A percentile compares a stretch with the other conserved stretches of the same genome.
Conservation (phyloP, 2,888 invertebrate species). For the Nebria salina region DNA sequence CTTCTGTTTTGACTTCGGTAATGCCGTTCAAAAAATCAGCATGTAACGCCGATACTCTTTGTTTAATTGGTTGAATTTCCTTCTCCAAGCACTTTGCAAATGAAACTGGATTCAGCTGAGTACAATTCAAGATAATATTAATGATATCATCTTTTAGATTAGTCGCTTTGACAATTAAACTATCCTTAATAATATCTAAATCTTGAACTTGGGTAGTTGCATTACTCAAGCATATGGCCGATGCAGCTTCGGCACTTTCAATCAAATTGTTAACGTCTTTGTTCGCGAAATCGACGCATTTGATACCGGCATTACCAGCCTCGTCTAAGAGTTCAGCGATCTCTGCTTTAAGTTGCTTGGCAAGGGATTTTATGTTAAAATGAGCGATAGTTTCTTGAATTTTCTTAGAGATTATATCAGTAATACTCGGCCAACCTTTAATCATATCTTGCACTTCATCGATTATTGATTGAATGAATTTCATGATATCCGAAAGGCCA, state of each 20-base stretch:
- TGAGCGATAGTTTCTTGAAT: slow-evolving; percentile 25
- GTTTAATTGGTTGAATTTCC: slow-evolving; percentile 12
- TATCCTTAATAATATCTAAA: slow-evolving; percentile 11
- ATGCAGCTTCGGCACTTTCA: slow-evolving; percentile 2
- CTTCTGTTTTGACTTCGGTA: slow-evolving; percentile 7
- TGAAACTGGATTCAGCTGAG: slow-evolving; percentile 15
- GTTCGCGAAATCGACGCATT: slow-evolving; percentile 21
- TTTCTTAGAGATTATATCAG: slow-evolving; percentile 1
- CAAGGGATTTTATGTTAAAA: slow-evolving; percentile 16
- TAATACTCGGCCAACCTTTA: not conserved
- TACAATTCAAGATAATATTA: slow-evolving; percentile 11
- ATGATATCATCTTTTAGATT: slow-evolving; percentile 10
- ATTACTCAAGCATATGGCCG: slow-evolving; percentile 10
- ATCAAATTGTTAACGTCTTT: slow-evolving; percentile 10
- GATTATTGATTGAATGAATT: not conserved
- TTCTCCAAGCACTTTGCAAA: slow-evolving; percentile 24
- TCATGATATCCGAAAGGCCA: not conserved
- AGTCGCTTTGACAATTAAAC: not conserved
- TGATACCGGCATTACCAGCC: slow-evolving; percentile 19
- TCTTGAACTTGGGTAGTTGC: slow-evolving; percentile 7
- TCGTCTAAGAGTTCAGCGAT: slow-evolving; percentile 18
- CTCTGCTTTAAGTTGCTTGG: slow-evolving; percentile 27
- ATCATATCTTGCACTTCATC: not conserved
- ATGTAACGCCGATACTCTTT: slow-evolving; percentile 15
- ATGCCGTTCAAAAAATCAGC: slow-evolving; percentile 4